Percentiles rank a stretch among this genome's conserved stretches.
phyloP scores from a whole-genome alignment of 2,113 vertebrate species.

The Anas platyrhynchos region DNA sequence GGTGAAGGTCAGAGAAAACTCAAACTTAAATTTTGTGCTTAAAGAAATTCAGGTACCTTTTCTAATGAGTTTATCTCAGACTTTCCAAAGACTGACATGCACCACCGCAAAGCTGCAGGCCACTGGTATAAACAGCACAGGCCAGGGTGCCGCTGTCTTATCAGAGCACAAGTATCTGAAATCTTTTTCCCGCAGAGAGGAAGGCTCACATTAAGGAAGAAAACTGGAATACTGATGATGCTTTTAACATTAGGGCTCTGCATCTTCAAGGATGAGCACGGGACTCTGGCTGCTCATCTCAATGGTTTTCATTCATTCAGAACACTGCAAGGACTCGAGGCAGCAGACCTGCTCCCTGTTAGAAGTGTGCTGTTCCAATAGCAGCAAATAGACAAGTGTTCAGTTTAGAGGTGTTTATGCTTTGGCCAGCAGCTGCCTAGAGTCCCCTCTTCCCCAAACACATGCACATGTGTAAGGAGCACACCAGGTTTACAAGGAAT shows the following conservation, averaged over 20 bases:
- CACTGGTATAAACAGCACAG: neutral
- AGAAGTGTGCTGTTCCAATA: accelerated
- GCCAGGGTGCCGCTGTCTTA: neutral
- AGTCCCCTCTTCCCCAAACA: neutral
- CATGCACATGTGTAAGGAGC: neutral
- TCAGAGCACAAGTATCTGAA: neutral
- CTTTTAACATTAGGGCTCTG: neutral
- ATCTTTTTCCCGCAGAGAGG: neutral
- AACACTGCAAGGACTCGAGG: neutral
- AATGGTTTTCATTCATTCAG: neutral
- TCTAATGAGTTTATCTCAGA: neutral
- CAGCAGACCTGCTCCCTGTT: neutral
- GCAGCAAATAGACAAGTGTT: neutral
- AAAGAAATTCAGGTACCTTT: slow-evolving; percentile 32
- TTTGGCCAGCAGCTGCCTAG: neutral
- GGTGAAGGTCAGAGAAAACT: slow-evolving; percentile 23
- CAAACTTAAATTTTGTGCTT: slow-evolving; percentile 12
- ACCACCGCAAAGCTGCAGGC: neutral
- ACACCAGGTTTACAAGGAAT: neutral
- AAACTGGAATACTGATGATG: neutral
- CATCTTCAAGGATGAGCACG: neutral
- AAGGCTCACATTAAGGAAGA: neutral
- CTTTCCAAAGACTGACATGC: neutral
- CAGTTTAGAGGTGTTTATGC: neutral
- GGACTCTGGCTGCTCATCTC: neutral